Percentiles rank a stretch among this genome's conserved stretches.
Evolutionary conservation across 2,888 invertebrate species (phyloP).

Genomic region (Athrips mouffetella): DNA sequence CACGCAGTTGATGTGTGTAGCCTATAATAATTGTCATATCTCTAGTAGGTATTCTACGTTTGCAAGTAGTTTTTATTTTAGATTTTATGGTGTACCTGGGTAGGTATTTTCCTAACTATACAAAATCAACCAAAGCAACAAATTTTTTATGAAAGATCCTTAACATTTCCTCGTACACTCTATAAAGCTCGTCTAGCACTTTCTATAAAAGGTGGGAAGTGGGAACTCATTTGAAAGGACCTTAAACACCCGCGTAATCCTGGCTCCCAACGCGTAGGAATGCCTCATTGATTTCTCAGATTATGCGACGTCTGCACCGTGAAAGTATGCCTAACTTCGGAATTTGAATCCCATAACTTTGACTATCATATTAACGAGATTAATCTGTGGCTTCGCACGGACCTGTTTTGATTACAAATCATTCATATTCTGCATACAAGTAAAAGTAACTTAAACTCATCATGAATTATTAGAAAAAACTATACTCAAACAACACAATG

Average conservation of each 20-base stretch:
- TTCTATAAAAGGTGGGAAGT: conserved; percentile 41
- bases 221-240: conserved; percentile 46
- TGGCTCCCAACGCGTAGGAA: conserved; percentile 54
- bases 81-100: no score
- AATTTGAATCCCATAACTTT: conserved; percentile 42
- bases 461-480: no score
- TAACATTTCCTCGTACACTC: no score
- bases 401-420: background rate
- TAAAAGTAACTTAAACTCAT: no score
- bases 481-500: no score
- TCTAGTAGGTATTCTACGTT: no score
- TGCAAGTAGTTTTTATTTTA: no score
- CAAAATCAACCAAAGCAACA: no score
- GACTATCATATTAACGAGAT: conserved; percentile 52
- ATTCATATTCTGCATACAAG: background rate
- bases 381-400: conserved; percentile 39
- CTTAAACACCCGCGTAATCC: conserved; percentile 46
- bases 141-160: no score
- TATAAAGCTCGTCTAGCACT: conserved; percentile 3
- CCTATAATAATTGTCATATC: no score
- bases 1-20: no score
- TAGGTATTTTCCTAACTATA: no score
- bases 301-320: conserved; percentile 51
- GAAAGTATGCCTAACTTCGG: conserved; percentile 63
- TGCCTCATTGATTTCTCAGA: conserved; percentile 58